phyloP scores from a whole-genome alignment of 92 coral and sea anemone genomes.

The Phenganax marumi region DNA sequence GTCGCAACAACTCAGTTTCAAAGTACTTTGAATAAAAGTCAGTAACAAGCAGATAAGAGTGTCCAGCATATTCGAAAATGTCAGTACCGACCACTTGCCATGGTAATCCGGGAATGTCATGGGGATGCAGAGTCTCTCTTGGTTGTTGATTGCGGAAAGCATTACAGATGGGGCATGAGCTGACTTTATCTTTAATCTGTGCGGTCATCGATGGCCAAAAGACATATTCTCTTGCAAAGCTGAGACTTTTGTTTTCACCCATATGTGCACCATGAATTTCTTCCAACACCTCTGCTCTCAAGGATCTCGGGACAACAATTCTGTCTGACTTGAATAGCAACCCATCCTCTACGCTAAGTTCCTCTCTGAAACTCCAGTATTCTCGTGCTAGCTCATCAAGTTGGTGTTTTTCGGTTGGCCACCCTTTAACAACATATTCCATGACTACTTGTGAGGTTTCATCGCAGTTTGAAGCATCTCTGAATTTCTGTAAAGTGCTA shows the following conservation, averaged over 20 bases:
- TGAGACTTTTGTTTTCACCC: constrained; percentile 55
- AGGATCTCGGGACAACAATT: constrained; percentile 43
- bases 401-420: constrained; percentile 50
- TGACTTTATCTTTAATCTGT: constrained; percentile 50
- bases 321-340: constrained; percentile 54
- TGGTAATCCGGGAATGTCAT: constrained; percentile 60
- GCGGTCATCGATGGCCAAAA: constrained; percentile 56
- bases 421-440: constrained; percentile 51
- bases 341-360: constrained; percentile 62
- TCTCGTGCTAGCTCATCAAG: constrained; percentile 60
- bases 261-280: constrained; percentile 65
- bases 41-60: constrained; percentile 46
- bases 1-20: constrained; percentile 55
- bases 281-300: constrained; percentile 44
- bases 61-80: constrained; percentile 53
- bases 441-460: constrained; percentile 54
- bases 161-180: constrained; percentile 52
- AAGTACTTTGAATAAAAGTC: constrained; percentile 59
- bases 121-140: constrained; percentile 57
- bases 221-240: constrained; percentile 44
- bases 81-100: constrained; percentile 64
- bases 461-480: constrained; percentile 34
- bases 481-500: constrained; percentile 32
- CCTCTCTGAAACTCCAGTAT: constrained; percentile 57
- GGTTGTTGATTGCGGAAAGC: constrained; percentile 50